These are phyloP conservation scores for Leucophenga varia DNA, from an alignment of 1,140 invertebrate genomes.

Conservation along the genomic window DNA sequence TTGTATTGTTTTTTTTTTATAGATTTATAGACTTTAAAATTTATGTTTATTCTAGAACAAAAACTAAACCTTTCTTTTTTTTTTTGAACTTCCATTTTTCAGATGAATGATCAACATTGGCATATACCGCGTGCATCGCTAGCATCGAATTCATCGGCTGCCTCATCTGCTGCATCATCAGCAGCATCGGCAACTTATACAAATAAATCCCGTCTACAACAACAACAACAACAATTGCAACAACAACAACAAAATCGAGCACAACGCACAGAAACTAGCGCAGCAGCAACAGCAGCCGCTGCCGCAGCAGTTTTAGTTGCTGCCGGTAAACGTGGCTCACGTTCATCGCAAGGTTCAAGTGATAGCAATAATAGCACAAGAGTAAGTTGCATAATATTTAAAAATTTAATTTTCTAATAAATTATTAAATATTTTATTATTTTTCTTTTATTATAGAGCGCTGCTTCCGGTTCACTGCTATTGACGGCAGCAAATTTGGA, in stretches of 20 bases:
- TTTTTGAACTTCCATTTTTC: slow-evolving; percentile 32
- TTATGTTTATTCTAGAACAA: too few species aligned
- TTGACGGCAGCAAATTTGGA: slow-evolving; percentile 75
- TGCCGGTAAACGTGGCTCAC: slow-evolving; percentile 61
- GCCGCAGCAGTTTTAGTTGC: slow-evolving; percentile 40
- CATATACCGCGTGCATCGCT: slow-evolving; percentile 77
- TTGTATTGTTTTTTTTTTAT: too few species aligned
- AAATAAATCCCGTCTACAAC: slow-evolving; percentile 41
- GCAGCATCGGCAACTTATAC: slow-evolving; percentile 56
- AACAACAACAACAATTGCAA: slow-evolving; percentile 1
- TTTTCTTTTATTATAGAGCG: slow-evolving; percentile 66
- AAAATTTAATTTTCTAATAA: not conserved
- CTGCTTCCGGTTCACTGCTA: slow-evolving; percentile 73
- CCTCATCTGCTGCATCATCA: slow-evolving; percentile 59
- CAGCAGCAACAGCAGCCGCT: slow-evolving; percentile 48
- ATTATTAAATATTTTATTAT: slow-evolving; percentile 8
- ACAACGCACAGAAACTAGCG: slow-evolving; percentile 47
- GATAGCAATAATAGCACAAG: slow-evolving; percentile 76
- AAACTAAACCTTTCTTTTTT: not conserved
- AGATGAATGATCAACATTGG: slow-evolving; percentile 69
- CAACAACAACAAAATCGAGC: slow-evolving; percentile 16
- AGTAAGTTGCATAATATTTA: slow-evolving; percentile 59
- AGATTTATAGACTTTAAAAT: too few species aligned
- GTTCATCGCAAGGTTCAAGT: slow-evolving; percentile 73
- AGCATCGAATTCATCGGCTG: slow-evolving; percentile 66